Evolutionary conservation across 1,140 invertebrate genomes (phyloP).

Genomic region (Eupristina koningsbergeri): DNA sequence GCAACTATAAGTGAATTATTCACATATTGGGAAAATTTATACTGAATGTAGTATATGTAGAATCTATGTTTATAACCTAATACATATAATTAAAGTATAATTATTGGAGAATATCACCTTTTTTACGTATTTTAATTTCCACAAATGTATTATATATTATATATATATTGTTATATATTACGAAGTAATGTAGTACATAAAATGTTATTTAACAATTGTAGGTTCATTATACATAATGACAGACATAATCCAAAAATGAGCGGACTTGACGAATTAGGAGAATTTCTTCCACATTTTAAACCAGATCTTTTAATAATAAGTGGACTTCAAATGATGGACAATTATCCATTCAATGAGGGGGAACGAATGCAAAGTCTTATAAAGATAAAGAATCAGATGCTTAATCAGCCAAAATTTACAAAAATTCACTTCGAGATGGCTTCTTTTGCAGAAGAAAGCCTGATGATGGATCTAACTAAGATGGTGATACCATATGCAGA

Average conservation of each 20-base stretch:
- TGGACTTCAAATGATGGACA: conserved; percentile 93
- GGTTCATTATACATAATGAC: conserved; percentile 90
- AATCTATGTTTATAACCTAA: too few relatives aligned
- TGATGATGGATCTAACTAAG: conserved; percentile 80
- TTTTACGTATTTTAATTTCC: too few relatives aligned
- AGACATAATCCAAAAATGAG: conserved; percentile 85
- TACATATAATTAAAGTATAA: too few relatives aligned
- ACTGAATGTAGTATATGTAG: too few relatives aligned
- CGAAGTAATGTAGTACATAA: too few relatives aligned
- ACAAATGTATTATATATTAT: too few relatives aligned
- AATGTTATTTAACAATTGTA: conserved; percentile 64
- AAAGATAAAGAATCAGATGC: conserved; percentile 81
- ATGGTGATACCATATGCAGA: conserved; percentile 84
- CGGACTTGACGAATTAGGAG: conserved; percentile 81
- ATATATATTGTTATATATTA: too few relatives aligned
- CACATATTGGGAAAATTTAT: too few relatives aligned
- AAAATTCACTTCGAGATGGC: conserved; percentile 92
- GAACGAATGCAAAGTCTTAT: conserved; percentile 76
- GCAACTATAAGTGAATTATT: too few relatives aligned
- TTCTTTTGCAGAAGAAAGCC: conserved; percentile 82
- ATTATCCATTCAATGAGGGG: conserved; percentile 83
- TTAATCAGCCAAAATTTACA: conserved; percentile 75
- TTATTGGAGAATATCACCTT: too few relatives aligned
- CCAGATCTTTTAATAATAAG: conserved; percentile 87
- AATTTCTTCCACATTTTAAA: conserved; percentile 77